phyloP scores from a whole-genome alignment of 2,888 invertebrate species.

The Anorthoa munda region DNA sequence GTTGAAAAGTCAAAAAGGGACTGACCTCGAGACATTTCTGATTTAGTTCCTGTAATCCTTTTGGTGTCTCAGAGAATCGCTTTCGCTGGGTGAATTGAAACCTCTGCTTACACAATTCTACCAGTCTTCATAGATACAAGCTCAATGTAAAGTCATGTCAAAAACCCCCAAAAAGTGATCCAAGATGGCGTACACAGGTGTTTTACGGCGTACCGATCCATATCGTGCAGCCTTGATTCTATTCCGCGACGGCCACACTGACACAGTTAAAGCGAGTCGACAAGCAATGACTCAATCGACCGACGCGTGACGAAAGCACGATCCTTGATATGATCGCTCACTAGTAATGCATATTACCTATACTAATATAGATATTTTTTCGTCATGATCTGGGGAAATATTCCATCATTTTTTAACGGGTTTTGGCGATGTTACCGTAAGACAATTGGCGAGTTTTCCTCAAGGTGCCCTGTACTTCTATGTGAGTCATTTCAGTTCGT shows the following conservation, averaged over 20 bases:
- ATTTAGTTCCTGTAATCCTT: too few species aligned
- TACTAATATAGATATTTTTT: conserved; percentile 22
- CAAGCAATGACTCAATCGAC: conserved; percentile 83
- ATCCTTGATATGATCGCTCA: conserved; percentile 83
- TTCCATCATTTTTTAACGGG: neutral
- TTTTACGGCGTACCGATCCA: conserved; percentile 77
- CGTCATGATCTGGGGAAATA: neutral
- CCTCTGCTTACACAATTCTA: neutral
- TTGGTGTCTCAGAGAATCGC: too few species aligned
- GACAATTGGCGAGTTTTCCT: conserved; percentile 15
- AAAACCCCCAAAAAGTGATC: conserved; percentile 61
- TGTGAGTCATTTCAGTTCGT: conserved; percentile 6
- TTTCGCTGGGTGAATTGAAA: too few species aligned
- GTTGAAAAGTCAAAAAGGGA: too few species aligned
- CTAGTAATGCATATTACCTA: conserved; percentile 53
- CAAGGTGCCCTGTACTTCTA: neutral
- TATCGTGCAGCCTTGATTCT: conserved; percentile 87
- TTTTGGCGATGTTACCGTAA: neutral
- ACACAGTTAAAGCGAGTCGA: conserved; percentile 82
- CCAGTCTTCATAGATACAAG: neutral
- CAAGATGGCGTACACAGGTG: conserved; percentile 76
- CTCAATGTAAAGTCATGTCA: neutral
- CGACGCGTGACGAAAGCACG: conserved; percentile 80
- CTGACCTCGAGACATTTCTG: too few species aligned
- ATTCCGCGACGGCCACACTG: conserved; percentile 87